Evolutionary conservation across 2,113 vertebrate genomes (phyloP).

Genomic region (Ceuthmochares aereus): DNA sequence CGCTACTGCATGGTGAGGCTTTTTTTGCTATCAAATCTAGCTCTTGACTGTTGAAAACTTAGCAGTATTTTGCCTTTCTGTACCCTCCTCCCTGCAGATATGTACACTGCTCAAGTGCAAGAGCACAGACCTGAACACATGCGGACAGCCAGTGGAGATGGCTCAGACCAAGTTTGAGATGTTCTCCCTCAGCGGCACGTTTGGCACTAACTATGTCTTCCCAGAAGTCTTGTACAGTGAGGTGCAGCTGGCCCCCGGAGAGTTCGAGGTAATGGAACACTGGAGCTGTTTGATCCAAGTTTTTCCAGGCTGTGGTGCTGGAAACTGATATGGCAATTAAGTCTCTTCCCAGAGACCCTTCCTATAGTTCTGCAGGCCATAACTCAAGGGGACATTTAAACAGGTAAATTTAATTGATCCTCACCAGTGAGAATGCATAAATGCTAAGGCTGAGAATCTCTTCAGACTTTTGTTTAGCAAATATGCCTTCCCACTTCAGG

Average conservation of each 20-base stretch:
- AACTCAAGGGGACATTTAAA: not conserved
- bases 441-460: not conserved
- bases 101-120: slow-evolving; percentile 75
- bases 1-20: not conserved
- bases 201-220: slow-evolving; percentile 73
- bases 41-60: not conserved
- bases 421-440: not conserved
- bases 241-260: slow-evolving; percentile 63
- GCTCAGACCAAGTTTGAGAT: slow-evolving; percentile 74
- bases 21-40: not conserved
- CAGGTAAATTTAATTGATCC: not conserved
- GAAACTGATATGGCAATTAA: not conserved
- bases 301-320: not conserved
- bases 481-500: not conserved
- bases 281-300: not conserved
- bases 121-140: slow-evolving; percentile 11
- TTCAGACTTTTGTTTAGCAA: not conserved
- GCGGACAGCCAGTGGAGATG: slow-evolving; percentile 38
- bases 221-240: slow-evolving; percentile 78
- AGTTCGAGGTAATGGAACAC: slow-evolving; percentile 70
- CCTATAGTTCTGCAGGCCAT: not conserved
- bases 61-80: not conserved
- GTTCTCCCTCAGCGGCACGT: slow-evolving; percentile 78
- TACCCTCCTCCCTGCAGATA: not conserved
- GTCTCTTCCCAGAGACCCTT: not conserved